Conservation (phyloP, 2,888 invertebrate species). For the Aporophyla nigra region DNA sequence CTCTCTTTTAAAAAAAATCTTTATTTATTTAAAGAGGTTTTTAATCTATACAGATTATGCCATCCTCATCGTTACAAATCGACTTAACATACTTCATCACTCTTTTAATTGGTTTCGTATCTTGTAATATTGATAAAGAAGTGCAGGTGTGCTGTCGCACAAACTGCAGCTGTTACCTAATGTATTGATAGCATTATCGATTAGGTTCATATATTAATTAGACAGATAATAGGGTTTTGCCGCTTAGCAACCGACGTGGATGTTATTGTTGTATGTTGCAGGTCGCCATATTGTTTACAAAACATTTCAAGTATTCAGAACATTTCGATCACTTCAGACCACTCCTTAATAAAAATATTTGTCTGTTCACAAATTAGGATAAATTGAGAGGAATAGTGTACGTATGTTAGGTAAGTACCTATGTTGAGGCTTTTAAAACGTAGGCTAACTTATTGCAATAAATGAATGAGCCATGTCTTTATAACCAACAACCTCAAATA, state of each 20-base stretch:
- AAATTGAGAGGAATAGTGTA: neutral
- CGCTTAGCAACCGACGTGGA: neutral
- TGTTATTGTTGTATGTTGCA: no score
- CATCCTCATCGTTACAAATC: no score
- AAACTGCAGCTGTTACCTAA: neutral
- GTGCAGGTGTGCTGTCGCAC: slow-evolving; percentile 25
- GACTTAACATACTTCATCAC: neutral
- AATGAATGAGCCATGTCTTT: neutral
- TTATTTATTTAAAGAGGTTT: no score
- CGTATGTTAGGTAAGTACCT: neutral
- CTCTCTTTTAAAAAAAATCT: no score
- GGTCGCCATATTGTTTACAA: neutral
- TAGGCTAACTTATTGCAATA: neutral
- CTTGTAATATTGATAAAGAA: slow-evolving; percentile 8
- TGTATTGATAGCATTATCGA: slow-evolving; percentile 21
- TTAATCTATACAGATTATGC: no score
- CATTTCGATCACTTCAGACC: no score
- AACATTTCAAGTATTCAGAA: no score
- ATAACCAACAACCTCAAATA: neutral
- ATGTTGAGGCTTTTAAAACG: neutral
- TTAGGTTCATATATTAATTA: neutral
- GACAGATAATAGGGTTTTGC: neutral
- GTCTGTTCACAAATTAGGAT: neutral
- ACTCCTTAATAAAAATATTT: neutral
- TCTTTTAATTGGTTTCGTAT: neutral